These are phyloP conservation scores for Malurus alboscapulatus DNA, from an alignment of 2,113 vertebrate genomes.

Conservation along the genomic window DNA sequence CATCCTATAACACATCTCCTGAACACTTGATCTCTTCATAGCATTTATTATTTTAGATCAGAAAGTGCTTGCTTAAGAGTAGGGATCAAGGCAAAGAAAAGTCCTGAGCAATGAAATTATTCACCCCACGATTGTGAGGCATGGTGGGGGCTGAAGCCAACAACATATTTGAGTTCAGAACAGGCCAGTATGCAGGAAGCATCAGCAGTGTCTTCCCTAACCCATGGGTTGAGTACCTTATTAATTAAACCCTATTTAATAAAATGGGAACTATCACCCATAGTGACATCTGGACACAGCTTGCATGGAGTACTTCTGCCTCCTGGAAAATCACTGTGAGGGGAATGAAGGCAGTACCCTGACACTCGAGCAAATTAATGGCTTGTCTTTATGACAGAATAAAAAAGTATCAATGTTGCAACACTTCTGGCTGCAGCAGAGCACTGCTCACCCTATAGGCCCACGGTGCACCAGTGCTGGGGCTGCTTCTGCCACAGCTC, in stretches of 20 bases:
- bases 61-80: background rate
- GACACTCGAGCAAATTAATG: background rate
- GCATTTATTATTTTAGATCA: background rate
- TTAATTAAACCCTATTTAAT: background rate
- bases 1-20: background rate
- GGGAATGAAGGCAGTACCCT: background rate
- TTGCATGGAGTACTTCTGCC: background rate
- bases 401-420: background rate
- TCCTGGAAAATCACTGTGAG: background rate
- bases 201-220: background rate
- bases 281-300: no score
- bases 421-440: background rate
- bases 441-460: fast-evolving
- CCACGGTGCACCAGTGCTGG: fast-evolving
- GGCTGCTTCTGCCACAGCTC: background rate
- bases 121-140: background rate
- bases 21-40: background rate
- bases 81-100: background rate
- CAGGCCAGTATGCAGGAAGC: background rate
- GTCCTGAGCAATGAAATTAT: background rate
- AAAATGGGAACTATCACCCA: background rate
- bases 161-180: background rate
- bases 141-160: background rate
- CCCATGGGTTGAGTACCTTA: fast-evolving
- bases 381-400: background rate